Evolutionary conservation across 1,140 invertebrate species (phyloP), one percentile per base, ranked within the genome.

Genomic region (Philopotamus ludificatus): DNA sequence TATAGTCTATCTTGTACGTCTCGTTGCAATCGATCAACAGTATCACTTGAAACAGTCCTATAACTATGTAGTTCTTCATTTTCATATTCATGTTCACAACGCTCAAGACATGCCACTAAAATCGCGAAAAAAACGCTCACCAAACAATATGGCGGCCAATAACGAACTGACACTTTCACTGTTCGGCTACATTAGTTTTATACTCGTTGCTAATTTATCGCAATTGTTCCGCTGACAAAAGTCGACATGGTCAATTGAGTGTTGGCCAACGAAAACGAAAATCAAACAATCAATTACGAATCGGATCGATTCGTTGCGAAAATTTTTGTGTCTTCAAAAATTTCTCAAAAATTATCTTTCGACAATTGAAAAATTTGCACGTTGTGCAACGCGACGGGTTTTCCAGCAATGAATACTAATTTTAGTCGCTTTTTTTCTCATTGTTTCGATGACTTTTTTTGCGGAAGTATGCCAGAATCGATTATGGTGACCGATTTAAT

Each of bases 221-320:
- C n/a, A 23, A 44, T 45, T 4, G 39, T 58, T 55, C 2, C 20
- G 28, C 26, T 55, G 50, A 34, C 28, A 34, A 34, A 34, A 34
- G 28, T 7, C 28, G 28, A 12, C 12, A 47, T 16, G 4, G 4
- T 16, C 44, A 47, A 15, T 9, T 16, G 16, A 3, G 16, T 2
- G 57, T 60, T 60, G 57, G 57, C 25, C 42, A 60, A 60, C 44
- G 26, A 21, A n/a, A 21, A 8, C 34, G 12, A 21, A 54, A 25
- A 34, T 9, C 28, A 26, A n/a, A 22, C 21, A 15, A 60, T 45
- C n/a, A 55, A 47, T 61, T 45, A 65, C 49, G 45, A 12, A 59
- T 61, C 61, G 55, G 66, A 68, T 68, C 57, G 57, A 68, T 68
- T 68, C 51, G 65, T 57, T 47, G 18, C 53, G 47, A 60, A 16